Percentiles rank a stretch among this genome's conserved stretches.
Conservation (phyloP, 2,888 invertebrate species). For the Orthonevra nobilis region DNA sequence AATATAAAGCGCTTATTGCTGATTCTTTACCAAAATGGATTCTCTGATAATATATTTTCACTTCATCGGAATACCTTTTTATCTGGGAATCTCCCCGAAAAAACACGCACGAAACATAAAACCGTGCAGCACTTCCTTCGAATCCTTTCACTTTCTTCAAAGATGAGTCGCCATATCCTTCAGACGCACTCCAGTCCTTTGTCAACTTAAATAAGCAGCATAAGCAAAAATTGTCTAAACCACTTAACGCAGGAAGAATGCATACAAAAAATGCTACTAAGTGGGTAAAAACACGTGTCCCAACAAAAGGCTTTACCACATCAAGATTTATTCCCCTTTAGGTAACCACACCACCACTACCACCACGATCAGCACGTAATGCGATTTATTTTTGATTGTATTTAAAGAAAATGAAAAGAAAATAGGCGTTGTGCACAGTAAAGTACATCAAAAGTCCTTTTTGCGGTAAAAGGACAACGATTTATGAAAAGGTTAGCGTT, state of each 20-base stretch:
- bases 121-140: too few relatives aligned
- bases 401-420: constrained; percentile 62
- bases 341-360: constrained; percentile 43
- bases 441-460: constrained; percentile 54
- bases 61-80: too few relatives aligned
- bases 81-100: too few relatives aligned
- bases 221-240: constrained; percentile 58
- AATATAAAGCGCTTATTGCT: too few relatives aligned
- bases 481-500: constrained; percentile 47
- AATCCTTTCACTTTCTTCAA: too few relatives aligned
- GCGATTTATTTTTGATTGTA: constrained; percentile 68
- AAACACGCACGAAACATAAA: too few relatives aligned
- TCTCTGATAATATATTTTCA: too few relatives aligned
- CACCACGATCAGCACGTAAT: constrained; percentile 47
- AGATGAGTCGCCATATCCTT: too few relatives aligned
- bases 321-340: constrained; percentile 36
- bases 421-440: constrained; percentile 53
- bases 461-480: constrained; percentile 34
- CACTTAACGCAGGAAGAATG: constrained; percentile 55
- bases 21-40: too few relatives aligned
- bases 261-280: constrained; percentile 12
- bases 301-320: constrained; percentile 61
- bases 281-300: constrained; percentile 66
- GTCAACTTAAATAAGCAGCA: constrained; percentile 63
- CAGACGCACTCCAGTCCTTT: constrained; percentile 59